Evolutionary conservation across 2,797 vertebrate species (phyloP), one percentile per base, ranked within the genome.

Genomic region (Sebastiscus albofasciatus): DNA sequence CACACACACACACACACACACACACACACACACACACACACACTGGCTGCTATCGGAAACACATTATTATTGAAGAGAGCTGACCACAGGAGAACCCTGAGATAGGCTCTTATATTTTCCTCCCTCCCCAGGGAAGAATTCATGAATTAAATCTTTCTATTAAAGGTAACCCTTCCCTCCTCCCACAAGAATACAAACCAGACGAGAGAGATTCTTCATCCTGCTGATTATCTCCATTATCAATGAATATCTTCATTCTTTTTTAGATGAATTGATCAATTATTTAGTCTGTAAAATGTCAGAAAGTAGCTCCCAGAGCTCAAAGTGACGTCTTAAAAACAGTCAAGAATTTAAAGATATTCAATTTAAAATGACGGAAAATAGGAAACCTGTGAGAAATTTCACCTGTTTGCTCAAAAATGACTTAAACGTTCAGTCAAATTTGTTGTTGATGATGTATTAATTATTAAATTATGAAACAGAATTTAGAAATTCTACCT

Each of bases 51-150:
- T 92, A 90, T 91, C 86, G 72, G 88, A 89, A 87, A 86, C 75
- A 81, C 88, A 89, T 92, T 93, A 92, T 92, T 92, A 90, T 89
- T 80, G 89, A 79, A 89, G 81, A 89, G 89, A 74, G 83, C 82
- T 90, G 89, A 94, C 90, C 88, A 90, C 90, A 87, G 87, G 89
- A 91, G 89, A 90, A 86, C 87, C 84, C 67, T 49, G 75, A 83
- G 89, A 89, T 72, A 79, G 87, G 88, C 80, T 82, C 79, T 79
- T 81, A 81, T 89, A 89, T 77, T 72, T 81, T 60, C 46, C 72
- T 83, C 27, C 87, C 58, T 93, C 92, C 88, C 81, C 75, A 78
- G 89, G 90, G 90, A 84, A 78, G 85, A 86, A 83, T 89, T 82
- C 84, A 90, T 90, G 89, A 90, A 91, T 91, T 75, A 81, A 90